Evolutionary conservation across 1,140 invertebrate species (phyloP).

Genomic region (Cataglyphis hispanica): DNA sequence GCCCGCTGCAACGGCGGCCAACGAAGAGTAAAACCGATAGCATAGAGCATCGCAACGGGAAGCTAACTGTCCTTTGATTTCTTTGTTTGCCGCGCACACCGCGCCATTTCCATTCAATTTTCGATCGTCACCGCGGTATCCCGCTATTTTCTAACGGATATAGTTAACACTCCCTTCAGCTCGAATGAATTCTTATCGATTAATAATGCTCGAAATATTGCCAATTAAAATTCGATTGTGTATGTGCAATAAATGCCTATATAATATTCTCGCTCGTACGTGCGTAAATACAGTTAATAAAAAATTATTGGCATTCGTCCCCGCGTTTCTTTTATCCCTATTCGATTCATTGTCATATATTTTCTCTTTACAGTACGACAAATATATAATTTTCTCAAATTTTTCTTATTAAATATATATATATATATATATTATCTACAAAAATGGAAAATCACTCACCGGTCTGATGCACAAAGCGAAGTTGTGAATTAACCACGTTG

Average conservation of each 20-base stretch:
- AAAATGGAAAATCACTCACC: no score
- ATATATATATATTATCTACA: no score
- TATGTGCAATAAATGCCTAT: background rate
- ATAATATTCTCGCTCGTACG: background rate
- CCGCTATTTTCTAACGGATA: background rate
- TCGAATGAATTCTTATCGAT: slow-evolving; percentile 24
- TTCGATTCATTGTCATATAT: no score
- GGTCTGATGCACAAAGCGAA: no score
- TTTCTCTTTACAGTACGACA: no score
- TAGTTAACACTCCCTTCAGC: background rate
- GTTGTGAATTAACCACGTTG: no score
- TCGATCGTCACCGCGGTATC: slow-evolving; percentile 17
- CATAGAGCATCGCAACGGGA: slow-evolving; percentile 62
- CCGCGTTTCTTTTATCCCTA: no score
- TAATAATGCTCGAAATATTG: slow-evolving; percentile 11
- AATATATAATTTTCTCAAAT: no score
- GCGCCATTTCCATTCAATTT: slow-evolving; percentile 45
- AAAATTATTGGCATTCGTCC: no score
- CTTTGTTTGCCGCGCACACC: slow-evolving; percentile 55
- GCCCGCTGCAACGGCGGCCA: slow-evolving; percentile 38
- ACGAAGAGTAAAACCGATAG: slow-evolving; percentile 57
- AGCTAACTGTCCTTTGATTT: slow-evolving; percentile 70
- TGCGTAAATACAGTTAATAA: no score
- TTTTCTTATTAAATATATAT: no score
- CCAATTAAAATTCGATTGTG: slow-evolving; percentile 24